A percentile compares a stretch with the other conserved stretches of the same genome.
phyloP scores from a whole-genome alignment of 1,140 invertebrate species.

The Aphelenchoides besseyi region DNA sequence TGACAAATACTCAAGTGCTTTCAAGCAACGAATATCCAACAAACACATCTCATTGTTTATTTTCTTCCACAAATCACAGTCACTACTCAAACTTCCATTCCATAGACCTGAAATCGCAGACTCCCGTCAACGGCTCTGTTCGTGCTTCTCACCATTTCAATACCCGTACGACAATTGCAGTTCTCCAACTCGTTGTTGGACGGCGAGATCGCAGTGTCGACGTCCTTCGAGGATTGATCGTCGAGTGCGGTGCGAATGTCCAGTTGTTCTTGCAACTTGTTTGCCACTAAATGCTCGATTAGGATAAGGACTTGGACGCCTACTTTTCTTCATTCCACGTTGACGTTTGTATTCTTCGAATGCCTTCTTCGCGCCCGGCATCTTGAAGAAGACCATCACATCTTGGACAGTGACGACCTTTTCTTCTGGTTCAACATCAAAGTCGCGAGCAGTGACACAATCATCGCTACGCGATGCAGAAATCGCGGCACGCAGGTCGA shows the following conservation, averaged over 20 bases:
- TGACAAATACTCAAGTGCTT: too few relatives aligned
- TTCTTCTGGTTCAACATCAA: background rate
- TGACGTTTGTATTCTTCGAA: background rate
- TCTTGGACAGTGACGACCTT: background rate
- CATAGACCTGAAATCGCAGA: too few relatives aligned
- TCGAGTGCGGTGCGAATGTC: constrained; percentile 1
- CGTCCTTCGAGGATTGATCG: constrained; percentile 6
- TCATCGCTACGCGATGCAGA: background rate
- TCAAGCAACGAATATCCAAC: too few relatives aligned
- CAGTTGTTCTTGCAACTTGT: background rate
- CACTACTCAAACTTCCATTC: too few relatives aligned
- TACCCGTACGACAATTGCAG: too few relatives aligned
- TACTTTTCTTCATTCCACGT: background rate
- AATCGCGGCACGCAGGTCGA: background rate
- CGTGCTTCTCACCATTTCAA: too few relatives aligned
- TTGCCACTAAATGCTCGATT: background rate
- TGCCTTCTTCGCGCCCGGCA: background rate
- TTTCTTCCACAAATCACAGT: too few relatives aligned
- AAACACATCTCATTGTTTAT: too few relatives aligned
- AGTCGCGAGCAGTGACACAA: background rate
- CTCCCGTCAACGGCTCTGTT: too few relatives aligned
- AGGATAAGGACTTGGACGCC: background rate
- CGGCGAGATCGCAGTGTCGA: background rate
- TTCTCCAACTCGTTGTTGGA: background rate
- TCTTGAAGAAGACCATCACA: background rate